Base-by-base conservation (phyloP, 2,113 vertebrate species). In the Galemys pyrenaicus region DNA sequence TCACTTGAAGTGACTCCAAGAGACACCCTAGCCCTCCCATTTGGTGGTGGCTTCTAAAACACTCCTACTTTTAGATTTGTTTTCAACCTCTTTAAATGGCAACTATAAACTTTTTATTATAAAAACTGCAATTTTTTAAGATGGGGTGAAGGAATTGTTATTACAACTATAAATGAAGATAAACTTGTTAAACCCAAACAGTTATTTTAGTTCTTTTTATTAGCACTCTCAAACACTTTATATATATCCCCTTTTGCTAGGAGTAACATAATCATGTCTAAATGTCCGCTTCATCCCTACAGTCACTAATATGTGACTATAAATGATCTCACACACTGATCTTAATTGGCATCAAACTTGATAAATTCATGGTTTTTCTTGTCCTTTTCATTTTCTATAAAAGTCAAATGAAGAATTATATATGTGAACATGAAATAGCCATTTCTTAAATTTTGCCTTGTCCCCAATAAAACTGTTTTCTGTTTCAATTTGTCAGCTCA, bases 401-500 rank as follows among this genome's bases (percentile, higher is more conserved):
- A 79, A n/a, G 37, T 78, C 58, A 79, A 85, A 24, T 62, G 28
- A 82, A 51, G 11, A 77, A 51, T 60, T 5, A 7, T 64, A 7
- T 30, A 6, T 74, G 13, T 19, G 39, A 37, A 94, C 51, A 85
- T 9, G 28, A 74, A 83, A n/a, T 37, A 65, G 30, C 20, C n/a
- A 9, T 62, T 70, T 85, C 32, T 78, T 67, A 35, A n/a, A 11
- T 77, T 70, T 44, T 70, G 82, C 39, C 56, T 77, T 56, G 62
- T 35, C 17, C 24, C 12, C 8, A 41, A 1, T 68, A 77, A 93
- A 73, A 54, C 71, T 67, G 17, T 67, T 60, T 81, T 78, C 41
- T 46, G 5, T 78, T 92, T 91, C 58, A 74, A 30, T 89, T 64
- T 85, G 35, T 62, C 68, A 51, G 54, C 41, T 92, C 78, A 94